These are phyloP conservation scores for Trichacis sp. DNA, from an alignment of 2,888 invertebrate genomes.

Conservation along the genomic window DNA sequence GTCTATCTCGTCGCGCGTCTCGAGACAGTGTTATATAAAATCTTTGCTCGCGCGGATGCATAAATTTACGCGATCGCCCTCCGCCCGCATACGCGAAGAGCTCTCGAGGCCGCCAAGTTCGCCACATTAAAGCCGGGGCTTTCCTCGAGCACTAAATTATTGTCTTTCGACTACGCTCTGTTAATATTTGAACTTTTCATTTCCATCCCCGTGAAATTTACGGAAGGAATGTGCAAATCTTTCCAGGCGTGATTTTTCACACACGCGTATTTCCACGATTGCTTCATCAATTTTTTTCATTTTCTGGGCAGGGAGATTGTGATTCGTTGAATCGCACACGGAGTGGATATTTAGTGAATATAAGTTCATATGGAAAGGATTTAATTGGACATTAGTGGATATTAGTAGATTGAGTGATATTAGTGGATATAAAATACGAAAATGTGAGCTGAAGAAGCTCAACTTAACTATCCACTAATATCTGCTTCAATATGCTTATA, in stretches of 20 bases:
- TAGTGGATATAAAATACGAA: too few relatives aligned
- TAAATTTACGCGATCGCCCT: constrained; percentile 54
- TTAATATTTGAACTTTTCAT: constrained; percentile 38
- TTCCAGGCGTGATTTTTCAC: background rate
- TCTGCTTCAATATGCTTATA: too few relatives aligned
- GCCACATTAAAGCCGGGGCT: constrained; percentile 23
- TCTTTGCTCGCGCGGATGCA: constrained; percentile 51
- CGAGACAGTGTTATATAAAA: constrained; percentile 36
- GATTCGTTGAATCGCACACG: too few relatives aligned
- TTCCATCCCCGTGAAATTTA: constrained; percentile 20
- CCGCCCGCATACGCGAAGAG: constrained; percentile 18
- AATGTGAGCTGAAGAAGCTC: too few relatives aligned
- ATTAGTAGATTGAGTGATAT: too few relatives aligned
- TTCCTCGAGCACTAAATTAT: constrained; percentile 33
- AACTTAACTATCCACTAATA: too few relatives aligned
- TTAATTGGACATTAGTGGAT: too few relatives aligned
- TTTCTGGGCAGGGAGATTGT: too few relatives aligned
- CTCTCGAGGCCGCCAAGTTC: constrained; percentile 35
- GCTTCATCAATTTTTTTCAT: too few relatives aligned
- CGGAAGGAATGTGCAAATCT: background rate
- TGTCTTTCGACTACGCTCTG: constrained; percentile 30
- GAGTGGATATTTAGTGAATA: too few relatives aligned
- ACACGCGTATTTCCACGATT: too few relatives aligned
- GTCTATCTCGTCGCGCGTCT: constrained; percentile 32
- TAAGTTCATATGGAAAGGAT: too few relatives aligned